These are phyloP conservation scores for Mylabris phalerata DNA, from an alignment of 1,140 invertebrate genomes.

Conservation along the genomic window DNA sequence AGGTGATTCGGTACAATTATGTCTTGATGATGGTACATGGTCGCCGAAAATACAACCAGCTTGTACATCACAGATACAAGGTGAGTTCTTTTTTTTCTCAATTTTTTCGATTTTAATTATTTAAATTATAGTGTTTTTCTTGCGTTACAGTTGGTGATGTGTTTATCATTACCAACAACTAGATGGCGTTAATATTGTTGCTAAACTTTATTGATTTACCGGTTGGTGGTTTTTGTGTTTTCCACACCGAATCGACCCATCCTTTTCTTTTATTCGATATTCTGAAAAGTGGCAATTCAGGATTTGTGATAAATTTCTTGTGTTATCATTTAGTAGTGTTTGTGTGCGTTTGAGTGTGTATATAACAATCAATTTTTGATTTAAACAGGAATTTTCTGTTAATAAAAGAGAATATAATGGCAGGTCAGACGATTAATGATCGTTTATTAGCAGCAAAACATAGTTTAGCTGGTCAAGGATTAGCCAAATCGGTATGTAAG, in stretches of 20 bases:
- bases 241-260: constrained; percentile 27
- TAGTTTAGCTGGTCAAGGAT: constrained; percentile 96
- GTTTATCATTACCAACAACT: background rate
- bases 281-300: background rate
- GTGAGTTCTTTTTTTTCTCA: background rate
- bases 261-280: constrained; percentile 9
- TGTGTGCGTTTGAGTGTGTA: background rate
- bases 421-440: constrained; percentile 97
- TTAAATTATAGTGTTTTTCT: background rate
- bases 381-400: constrained; percentile 1
- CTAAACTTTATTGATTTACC: constrained; percentile 29
- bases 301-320: too few relatives aligned
- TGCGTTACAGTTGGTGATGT: background rate
- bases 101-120: background rate
- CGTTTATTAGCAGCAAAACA: constrained; percentile 95
- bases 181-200: constrained; percentile 10
- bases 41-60: constrained; percentile 39
- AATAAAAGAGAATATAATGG: constrained; percentile 49
- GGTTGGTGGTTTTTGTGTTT: constrained; percentile 10
- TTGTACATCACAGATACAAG: constrained; percentile 26
- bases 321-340: background rate
- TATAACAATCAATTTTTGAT: background rate
- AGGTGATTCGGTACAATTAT: constrained; percentile 37
- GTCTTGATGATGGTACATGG: constrained; percentile 43
- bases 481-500: constrained; percentile 99